phyloP scores from a whole-genome alignment of 1,140 invertebrate species.

The Platyura marginata region DNA sequence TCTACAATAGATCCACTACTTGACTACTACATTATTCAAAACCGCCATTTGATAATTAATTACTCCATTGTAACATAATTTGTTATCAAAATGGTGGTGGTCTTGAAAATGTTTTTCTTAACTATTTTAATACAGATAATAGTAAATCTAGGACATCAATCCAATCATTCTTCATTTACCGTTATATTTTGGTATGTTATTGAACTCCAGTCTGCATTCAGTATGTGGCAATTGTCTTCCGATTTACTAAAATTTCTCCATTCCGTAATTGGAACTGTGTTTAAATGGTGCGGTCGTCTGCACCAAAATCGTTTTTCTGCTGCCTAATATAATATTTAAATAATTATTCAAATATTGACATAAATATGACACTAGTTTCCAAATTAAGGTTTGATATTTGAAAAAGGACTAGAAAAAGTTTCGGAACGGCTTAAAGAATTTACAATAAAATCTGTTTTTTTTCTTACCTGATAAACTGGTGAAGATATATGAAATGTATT shows the following conservation, averaged over 20 bases:
- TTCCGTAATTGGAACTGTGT: slow-evolving; percentile 24
- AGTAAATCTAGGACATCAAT: too few relatives aligned
- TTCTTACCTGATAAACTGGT: slow-evolving; percentile 38
- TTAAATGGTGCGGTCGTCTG: slow-evolving; percentile 29
- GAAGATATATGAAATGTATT: slow-evolving; percentile 58
- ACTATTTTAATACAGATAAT: too few relatives aligned
- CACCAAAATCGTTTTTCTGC: slow-evolving; percentile 42
- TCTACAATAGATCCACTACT: too few relatives aligned
- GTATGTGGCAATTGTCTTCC: slow-evolving; percentile 26
- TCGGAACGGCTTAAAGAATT: not conserved
- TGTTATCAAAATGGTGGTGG: too few relatives aligned
- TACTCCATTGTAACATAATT: too few relatives aligned
- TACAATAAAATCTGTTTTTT: not conserved
- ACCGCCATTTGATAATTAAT: too few relatives aligned
- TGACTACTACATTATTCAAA: too few relatives aligned
- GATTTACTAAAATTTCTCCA: slow-evolving; percentile 44
- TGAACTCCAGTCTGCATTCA: slow-evolving; percentile 15
- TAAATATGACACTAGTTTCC: too few relatives aligned
- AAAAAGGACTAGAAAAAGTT: not conserved
- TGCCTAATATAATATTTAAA: slow-evolving; percentile 20
- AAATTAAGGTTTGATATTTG: too few relatives aligned
- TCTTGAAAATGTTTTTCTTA: too few relatives aligned
- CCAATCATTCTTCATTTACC: too few relatives aligned
- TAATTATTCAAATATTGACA: too few relatives aligned
- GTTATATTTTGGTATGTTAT: slow-evolving; percentile 6